Evolutionary conservation across 23 tunicate genomes (phyloP), one percentile per base, ranked within the genome.

Genomic region (Aplidium turbinatum): DNA sequence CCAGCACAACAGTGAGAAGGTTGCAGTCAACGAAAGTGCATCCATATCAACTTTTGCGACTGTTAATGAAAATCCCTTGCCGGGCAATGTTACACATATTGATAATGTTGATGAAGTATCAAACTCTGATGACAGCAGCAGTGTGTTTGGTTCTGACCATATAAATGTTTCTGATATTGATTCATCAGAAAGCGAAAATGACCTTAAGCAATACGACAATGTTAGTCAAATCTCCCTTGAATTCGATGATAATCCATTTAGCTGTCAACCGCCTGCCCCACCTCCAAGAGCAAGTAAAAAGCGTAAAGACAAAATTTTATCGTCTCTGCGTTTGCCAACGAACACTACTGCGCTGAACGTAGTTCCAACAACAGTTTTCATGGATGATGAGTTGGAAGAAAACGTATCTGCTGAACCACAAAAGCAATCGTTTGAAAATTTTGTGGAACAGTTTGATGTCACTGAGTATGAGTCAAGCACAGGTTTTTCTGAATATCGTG

Each of bases 211-310:
- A 21, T 25, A 60, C 31, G 87, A 72, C 30, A 48, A 61, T 42
- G 31, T 62, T 18, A 72, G 73, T 36, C 64, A 81, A 47, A 42
- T 61, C 1, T 72, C 87, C 1, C 64, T 72, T 58, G 87, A 81
- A 35, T 81, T 81, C 47, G 87, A 81, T 62, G 87, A 81, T 46
- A 81, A 72, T 62, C 87, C 87, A n/a, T 81, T 81, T 32, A 40
- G 47, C 2, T 11, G 58, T 25, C 11, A 11, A 26, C 35, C 76
- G 11, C 58, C 38, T 1, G 30, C 51, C 51, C 7, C 30, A 5
- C 57, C 76, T 47, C 22, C 58, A 5, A 34, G 4, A 3, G 47
- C 22, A 47, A 5, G 21, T 16, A 47, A 25, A 30, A 70, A 47
- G 7, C 3, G 28, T 18, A 30, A 11, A 2, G 28, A 35, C 16